phyloP scores from a whole-genome alignment of 1,140 invertebrate species.

The Drosophila biarmipes region DNA sequence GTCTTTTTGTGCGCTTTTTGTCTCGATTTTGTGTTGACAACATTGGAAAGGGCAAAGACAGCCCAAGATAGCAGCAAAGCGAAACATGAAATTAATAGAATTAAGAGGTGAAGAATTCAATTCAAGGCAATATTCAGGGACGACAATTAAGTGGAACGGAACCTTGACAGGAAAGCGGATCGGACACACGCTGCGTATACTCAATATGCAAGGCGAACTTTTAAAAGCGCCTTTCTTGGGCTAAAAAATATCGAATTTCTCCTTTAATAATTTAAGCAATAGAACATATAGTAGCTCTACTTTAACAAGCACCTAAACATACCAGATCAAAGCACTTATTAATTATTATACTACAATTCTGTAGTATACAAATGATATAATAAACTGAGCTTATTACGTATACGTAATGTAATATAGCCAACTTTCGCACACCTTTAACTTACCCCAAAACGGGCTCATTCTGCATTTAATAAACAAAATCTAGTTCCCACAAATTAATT shows the following conservation, averaged over 20 bases:
- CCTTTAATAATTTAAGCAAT: too few relatives aligned
- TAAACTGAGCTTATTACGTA: neutral
- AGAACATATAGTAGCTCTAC: too few relatives aligned
- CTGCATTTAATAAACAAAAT: constrained; percentile 18
- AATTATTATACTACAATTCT: too few relatives aligned
- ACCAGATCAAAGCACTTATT: too few relatives aligned
- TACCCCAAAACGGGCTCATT: neutral
- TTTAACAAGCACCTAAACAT: too few relatives aligned
- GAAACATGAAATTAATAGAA: constrained; percentile 74
- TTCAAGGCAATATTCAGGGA: constrained; percentile 70
- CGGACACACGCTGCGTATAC: constrained; percentile 13
- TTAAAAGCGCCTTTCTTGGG: too few relatives aligned
- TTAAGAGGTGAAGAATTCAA: constrained; percentile 61
- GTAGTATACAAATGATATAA: too few relatives aligned
- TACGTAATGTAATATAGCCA: neutral
- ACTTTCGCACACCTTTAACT: neutral
- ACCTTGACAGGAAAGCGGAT: constrained; percentile 44
- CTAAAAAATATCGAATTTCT: too few relatives aligned
- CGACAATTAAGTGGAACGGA: constrained; percentile 52
- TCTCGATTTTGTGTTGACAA: constrained; percentile 45
- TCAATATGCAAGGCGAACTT: neutral
- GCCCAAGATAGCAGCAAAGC: constrained; percentile 45
- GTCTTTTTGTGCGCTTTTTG: constrained; percentile 10
- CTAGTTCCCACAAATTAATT: constrained; percentile 41
- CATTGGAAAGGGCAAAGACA: constrained; percentile 59